Percentiles rank a stretch among this genome's conserved stretches.
Evolutionary conservation across 1,140 invertebrate genomes (phyloP).

Genomic region (Lordiphosa stackelbergi): DNA sequence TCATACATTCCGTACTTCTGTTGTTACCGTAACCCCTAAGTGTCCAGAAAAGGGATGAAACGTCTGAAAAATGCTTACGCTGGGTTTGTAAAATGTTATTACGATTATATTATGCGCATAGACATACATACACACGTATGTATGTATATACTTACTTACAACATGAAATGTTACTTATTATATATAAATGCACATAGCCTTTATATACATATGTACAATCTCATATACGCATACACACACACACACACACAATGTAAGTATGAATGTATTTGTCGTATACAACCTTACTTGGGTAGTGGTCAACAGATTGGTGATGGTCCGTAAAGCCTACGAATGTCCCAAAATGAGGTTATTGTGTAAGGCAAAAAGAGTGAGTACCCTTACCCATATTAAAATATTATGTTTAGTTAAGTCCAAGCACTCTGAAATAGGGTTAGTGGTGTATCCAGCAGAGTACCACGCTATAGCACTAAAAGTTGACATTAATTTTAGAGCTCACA

Average conservation of each 20-base stretch:
- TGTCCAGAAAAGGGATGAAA: constrained; percentile 76
- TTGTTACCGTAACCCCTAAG: constrained; percentile 60
- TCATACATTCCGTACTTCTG: constrained; percentile 19
- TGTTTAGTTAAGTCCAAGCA: constrained; percentile 64
- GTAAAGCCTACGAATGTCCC: constrained; percentile 61
- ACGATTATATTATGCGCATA: constrained; percentile 70
- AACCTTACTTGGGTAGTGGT: constrained; percentile 45
- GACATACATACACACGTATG: constrained; percentile 20
- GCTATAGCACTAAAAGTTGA: constrained; percentile 59
- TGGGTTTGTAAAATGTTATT: constrained; percentile 70
- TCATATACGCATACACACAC: constrained; percentile 14
- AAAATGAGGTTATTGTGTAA: constrained; percentile 48
- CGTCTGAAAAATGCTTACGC: constrained; percentile 73
- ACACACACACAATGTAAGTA: constrained; percentile 8
- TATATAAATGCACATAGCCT: constrained; percentile 10
- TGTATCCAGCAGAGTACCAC: constrained; percentile 55
- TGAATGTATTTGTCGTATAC: constrained; percentile 37
- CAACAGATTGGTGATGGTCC: constrained; percentile 64
- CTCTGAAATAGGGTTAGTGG: constrained; percentile 58
- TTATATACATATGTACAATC: constrained; percentile 21
- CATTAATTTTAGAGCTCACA: constrained; percentile 64
- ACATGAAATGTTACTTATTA: constrained; percentile 20
- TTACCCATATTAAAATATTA: constrained; percentile 36
- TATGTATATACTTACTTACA: constrained; percentile 8
- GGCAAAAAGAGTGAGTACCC: constrained; percentile 28